Percentiles rank a stretch among this genome's conserved stretches.
Conservation (phyloP, 2,797 vertebrate species). For the Tapera naevia region DNA sequence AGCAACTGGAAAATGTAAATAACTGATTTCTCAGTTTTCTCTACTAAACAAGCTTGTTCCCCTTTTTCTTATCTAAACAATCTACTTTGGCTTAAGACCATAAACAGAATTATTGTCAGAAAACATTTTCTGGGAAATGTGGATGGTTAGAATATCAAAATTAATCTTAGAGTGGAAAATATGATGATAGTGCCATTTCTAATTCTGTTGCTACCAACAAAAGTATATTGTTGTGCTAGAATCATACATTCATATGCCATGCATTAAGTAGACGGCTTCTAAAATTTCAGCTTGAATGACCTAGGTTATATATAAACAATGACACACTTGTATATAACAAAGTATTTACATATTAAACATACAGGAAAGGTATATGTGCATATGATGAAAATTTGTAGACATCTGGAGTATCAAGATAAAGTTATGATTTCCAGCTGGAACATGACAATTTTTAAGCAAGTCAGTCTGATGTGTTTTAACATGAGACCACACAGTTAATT, state of each 20-base stretch:
- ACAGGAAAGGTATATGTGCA: conserved; percentile 18
- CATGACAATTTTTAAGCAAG: not conserved
- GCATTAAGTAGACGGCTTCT: conserved; percentile 17
- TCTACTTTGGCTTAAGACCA: not conserved
- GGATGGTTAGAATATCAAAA: conserved; percentile 19
- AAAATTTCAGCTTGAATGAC: conserved; percentile 26
- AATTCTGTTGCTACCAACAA: conserved; percentile 48
- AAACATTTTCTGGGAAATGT: conserved; percentile 22
- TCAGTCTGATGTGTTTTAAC: not conserved
- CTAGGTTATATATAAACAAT: conserved; percentile 3
- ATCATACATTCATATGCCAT: not conserved
- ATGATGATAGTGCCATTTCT: conserved; percentile 8
- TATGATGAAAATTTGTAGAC: not conserved
- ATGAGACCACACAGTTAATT: conserved; percentile 8
- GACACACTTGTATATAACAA: not conserved
- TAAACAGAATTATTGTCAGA: conserved; percentile 24
- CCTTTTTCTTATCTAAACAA: not conserved
- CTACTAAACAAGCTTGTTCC: not conserved
- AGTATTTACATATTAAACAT: conserved; percentile 35
- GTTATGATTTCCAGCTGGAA: not conserved
- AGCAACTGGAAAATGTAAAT: not conserved
- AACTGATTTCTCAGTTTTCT: not conserved
- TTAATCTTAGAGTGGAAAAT: conserved; percentile 43
- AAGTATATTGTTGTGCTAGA: conserved; percentile 25
- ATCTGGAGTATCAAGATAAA: conserved; percentile 6